Evolutionary conservation across 2,797 vertebrate species (phyloP), one percentile per base, ranked within the genome.

Genomic region (Meda fulgida): DNA sequence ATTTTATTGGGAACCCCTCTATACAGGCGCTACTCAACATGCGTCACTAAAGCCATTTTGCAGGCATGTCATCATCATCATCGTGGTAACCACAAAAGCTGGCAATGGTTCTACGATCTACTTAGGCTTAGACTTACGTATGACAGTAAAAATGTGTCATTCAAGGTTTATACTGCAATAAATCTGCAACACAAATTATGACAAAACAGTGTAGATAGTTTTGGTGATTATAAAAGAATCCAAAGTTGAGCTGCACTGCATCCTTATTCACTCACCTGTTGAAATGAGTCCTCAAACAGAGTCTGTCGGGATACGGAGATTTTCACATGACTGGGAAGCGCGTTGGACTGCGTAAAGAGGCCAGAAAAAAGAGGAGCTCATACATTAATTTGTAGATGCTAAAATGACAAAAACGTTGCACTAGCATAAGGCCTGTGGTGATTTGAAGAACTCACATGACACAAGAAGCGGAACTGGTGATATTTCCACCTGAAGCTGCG

Each of bases 401-500:
- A 36, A 31, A 67, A 51, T 18, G 3, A n/a, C 19, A 23, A n/a
- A 67, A 51, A 36, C 36, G 51, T 29, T 40, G 8, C 14, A 11
- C 3, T 19, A 48, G 14, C 34, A 34, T 34, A 7, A 63, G 29
- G 23, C 14, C 19, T 1, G 5, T 16, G 31, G 11, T 4, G 4
- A n/a, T 69, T 40, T 14, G 66, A 34, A 36, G 8, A 48, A 97
- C 97, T 97, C 91, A 99, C 98, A 0, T 99, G 98, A 93, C 98
- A 99, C 73, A 99, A 95, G 94, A 99, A 99, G 80, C 98, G 97
- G 92, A 99, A 99, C 94, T 99, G 98, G 93, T 99, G 97, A 93
- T 98, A 99, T 91, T 99, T 99, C 98, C 98, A 99, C 88, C 97
- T 97, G 92, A 99, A 99, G 91, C 98, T 99, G 77, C 98, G 96